phyloP scores from a whole-genome alignment of 2,888 invertebrate genomes.

The Teleogryllus oceanicus region DNA sequence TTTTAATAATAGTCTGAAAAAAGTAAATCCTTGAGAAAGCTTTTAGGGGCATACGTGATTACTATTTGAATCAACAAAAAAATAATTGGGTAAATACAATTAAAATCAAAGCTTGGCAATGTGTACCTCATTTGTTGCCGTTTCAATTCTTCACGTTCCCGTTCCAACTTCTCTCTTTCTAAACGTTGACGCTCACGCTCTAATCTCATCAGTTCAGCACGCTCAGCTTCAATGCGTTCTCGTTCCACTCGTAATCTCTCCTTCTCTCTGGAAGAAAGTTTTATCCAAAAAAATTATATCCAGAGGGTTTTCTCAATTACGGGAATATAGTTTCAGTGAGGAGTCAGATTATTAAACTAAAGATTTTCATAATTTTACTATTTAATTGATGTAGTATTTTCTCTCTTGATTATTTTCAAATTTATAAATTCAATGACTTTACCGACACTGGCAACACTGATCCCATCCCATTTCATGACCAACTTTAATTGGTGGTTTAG shows the following conservation, averaged over 20 bases:
- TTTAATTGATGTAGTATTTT: too few species aligned
- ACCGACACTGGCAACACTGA: too few species aligned
- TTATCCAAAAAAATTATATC: constrained; percentile 22
- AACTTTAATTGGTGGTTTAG: too few species aligned
- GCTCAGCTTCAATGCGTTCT: constrained; percentile 83
- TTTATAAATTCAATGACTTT: too few species aligned
- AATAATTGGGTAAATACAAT: not conserved
- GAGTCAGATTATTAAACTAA: too few species aligned
- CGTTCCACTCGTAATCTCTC: constrained; percentile 79
- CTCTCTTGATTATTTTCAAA: too few species aligned
- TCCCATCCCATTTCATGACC: too few species aligned
- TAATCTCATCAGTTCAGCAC: constrained; percentile 75
- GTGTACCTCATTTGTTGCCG: constrained; percentile 70
- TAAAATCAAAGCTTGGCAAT: constrained; percentile 30
- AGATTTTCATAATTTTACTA: too few species aligned
- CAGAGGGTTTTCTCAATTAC: not conserved
- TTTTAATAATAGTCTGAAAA: not conserved
- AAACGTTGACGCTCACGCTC: constrained; percentile 79
- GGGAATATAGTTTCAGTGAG: too few species aligned
- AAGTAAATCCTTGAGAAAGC: not conserved
- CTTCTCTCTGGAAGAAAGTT: constrained; percentile 56
- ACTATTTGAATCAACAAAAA: not conserved
- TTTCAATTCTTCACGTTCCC: constrained; percentile 79
- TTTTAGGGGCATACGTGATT: too few species aligned
- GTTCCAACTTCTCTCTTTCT: constrained; percentile 53